A percentile compares a stretch with the other conserved stretches of the same genome.
Conservation (phyloP, 2,113 vertebrate genomes). For the Sylvia atricapilla region DNA sequence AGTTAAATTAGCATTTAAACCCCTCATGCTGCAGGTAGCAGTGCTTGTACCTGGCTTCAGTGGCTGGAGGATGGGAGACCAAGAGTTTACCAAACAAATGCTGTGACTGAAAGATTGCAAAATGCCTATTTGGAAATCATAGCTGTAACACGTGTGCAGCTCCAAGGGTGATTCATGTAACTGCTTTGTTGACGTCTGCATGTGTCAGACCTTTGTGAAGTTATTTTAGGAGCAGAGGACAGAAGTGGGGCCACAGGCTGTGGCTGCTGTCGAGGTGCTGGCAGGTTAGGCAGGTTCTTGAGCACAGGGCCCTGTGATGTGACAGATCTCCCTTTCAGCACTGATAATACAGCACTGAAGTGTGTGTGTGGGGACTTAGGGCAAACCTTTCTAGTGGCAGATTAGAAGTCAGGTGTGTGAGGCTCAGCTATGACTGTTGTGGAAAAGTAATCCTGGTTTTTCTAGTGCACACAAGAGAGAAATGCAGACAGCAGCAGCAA, state of each 20-base stretch:
- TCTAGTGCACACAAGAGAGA: accelerated
- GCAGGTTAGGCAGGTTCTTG: not conserved
- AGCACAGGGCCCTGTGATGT: not conserved
- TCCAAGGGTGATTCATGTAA: not conserved
- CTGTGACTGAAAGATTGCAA: not conserved
- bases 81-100: not conserved
- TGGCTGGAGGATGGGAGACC: not conserved
- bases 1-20: not conserved
- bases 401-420: not conserved
- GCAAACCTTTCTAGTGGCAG: not conserved
- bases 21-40: not conserved
- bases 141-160: not conserved
- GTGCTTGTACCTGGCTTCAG: not conserved
- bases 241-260: not conserved
- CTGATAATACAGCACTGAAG: not conserved
- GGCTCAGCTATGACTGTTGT: not conserved
- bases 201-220: not conserved
- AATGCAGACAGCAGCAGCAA: not conserved
- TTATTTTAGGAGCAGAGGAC: not conserved
- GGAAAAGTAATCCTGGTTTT: not conserved
- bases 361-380: not conserved
- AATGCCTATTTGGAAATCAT: not conserved
- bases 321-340: not conserved
- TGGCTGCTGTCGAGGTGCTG: not conserved
- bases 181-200: not conserved